Base-by-base conservation (phyloP, 2,797 vertebrate species). In the Avahi laniger region DNA sequence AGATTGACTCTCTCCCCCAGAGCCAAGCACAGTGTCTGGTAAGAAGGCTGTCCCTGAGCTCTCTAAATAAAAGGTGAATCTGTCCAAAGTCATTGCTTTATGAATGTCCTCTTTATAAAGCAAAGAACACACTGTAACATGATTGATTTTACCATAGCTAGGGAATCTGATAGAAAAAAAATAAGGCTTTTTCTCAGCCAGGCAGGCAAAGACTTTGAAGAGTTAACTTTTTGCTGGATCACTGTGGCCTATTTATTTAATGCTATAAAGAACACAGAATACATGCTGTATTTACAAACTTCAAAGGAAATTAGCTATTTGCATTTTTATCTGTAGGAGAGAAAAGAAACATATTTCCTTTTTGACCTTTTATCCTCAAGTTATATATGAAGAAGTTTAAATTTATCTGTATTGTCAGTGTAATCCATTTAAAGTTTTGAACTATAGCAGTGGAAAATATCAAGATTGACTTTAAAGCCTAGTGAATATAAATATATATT, bases 341-440 rank as follows among this genome's bases (percentile, higher is more conserved):
- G 73, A 30, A 46, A 26, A 96, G 94, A 94, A 86, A 52, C 38
- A 30, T 6, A 50, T 14, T 63, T 96, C 65, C 24, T 65, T 41
- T 85, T 90, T 96, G 69, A 97, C 90, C 72, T 97, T 95, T 92
- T 84, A 90, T 83, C 63, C 57, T 80, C 26, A 91, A 46, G 52
- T 67, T 95, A 72, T 35, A 91, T 35, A 73, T 20, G 20, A 91
- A 72, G 91, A 86, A 79, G 81, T 91, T 93, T 94, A 89, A 65
- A 70, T 88, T 26, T 94, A 82, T 80, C 30, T 96, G 38, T 73
- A 33, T 43, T 96, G 70, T 85, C 54, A 28, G 3, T 30, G 33
- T 35, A 86, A 95, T n/a, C 24, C 15, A 80, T 69, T 95, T 50
- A 22, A n/a, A 33, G 35, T 90, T 78, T 61, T 89, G 41, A 94